Evolutionary conservation across 2,113 vertebrate species (phyloP).

Genomic region (Callithrix jacchus): DNA sequence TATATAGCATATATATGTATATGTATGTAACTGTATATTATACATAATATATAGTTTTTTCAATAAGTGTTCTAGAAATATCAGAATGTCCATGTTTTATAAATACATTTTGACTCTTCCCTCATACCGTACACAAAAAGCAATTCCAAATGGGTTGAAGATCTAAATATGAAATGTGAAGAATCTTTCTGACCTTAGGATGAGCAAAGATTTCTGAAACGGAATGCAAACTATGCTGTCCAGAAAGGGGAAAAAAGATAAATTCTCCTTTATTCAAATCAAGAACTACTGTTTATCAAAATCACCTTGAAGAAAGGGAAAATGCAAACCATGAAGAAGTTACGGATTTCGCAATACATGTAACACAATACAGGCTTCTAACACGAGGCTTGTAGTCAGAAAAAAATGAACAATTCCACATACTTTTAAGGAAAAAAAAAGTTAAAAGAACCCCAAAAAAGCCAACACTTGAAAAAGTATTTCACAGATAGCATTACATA

Average conservation of each 20-base stretch:
- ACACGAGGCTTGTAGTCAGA: not conserved
- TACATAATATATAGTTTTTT: not conserved
- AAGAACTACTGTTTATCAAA: not conserved
- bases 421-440: not conserved
- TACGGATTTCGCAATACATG: not conserved
- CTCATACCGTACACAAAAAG: not conserved
- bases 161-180: not conserved
- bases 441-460: not conserved
- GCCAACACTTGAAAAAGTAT: not conserved
- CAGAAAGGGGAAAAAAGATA: not conserved
- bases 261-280: not conserved
- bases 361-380: not conserved
- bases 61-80: not conserved
- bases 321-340: not conserved
- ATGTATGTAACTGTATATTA: too few relatives aligned
- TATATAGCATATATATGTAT: too few relatives aligned
- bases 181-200: not conserved
- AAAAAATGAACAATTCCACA: not conserved
- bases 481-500: not conserved
- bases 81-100: not conserved
- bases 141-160: not conserved
- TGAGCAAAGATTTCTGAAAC: not conserved
- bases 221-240: not conserved
- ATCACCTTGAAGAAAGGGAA: not conserved
- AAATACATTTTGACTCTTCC: not conserved